These are phyloP conservation scores for Zaprionus ornatus DNA, from an alignment of 1,140 invertebrate genomes.

Conservation along the genomic window DNA sequence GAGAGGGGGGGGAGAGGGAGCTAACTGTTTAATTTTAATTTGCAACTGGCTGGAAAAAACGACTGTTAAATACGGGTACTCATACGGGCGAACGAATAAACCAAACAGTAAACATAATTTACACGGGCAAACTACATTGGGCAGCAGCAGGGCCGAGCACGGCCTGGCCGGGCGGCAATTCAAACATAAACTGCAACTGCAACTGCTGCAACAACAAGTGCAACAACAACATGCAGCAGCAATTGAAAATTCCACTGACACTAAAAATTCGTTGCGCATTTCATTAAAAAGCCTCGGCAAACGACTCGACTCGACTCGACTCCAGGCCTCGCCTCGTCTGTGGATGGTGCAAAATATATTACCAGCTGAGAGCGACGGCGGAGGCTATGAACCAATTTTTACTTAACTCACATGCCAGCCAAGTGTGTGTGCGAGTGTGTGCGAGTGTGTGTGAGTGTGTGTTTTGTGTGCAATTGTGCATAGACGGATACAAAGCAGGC, in stretches of 20 bases:
- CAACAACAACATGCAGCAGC: slow-evolving; percentile 57
- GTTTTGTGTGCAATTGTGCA: slow-evolving; percentile 72
- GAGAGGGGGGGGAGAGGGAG: background rate
- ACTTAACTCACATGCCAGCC: slow-evolving; percentile 62
- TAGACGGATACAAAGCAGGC: slow-evolving; percentile 67
- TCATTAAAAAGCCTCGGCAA: slow-evolving; percentile 64
- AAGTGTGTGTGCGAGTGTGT: slow-evolving; percentile 52
- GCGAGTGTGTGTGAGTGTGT: slow-evolving; percentile 18
- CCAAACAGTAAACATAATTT: slow-evolving; percentile 58
- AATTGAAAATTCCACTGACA: slow-evolving; percentile 72
- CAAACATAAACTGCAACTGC: slow-evolving; percentile 58
- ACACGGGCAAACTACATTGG: slow-evolving; percentile 42
- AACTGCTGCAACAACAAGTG: slow-evolving; percentile 6
- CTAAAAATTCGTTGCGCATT: slow-evolving; percentile 74
- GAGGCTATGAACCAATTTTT: slow-evolving; percentile 67
- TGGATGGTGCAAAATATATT: slow-evolving; percentile 55
- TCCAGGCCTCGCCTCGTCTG: slow-evolving; percentile 10
- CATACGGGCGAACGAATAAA: slow-evolving; percentile 34
- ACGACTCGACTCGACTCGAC: slow-evolving; percentile 34
- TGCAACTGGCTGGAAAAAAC: slow-evolving; percentile 13
- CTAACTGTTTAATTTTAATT: slow-evolving; percentile 48
- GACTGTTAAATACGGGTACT: slow-evolving; percentile 29
- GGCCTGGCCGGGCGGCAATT: slow-evolving; percentile 12
- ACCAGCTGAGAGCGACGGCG: slow-evolving; percentile 31
- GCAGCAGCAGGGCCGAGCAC: background rate